These are phyloP conservation scores for Thalassarche chlororhynchos DNA, from an alignment of 2,113 vertebrate species.

Conservation along the genomic window DNA sequence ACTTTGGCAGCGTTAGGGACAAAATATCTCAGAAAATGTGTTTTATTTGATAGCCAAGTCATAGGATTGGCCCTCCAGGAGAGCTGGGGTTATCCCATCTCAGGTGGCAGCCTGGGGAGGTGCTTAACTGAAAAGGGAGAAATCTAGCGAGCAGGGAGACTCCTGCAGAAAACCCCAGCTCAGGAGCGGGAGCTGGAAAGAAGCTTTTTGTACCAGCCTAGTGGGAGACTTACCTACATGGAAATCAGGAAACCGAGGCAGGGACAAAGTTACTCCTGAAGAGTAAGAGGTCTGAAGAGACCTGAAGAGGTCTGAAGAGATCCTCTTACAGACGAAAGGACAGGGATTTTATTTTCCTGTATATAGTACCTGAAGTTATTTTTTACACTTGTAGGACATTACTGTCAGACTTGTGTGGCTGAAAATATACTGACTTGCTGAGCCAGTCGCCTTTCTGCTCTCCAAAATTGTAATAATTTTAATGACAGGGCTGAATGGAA, in stretches of 20 bases:
- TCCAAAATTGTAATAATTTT: not conserved
- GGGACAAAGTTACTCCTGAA: not conserved
- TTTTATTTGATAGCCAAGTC: not conserved
- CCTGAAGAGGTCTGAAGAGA: not conserved
- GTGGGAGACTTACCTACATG: not conserved
- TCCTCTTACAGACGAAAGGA: not conserved
- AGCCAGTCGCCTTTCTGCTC: not conserved
- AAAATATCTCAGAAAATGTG: not conserved
- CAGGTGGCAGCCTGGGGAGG: not conserved
- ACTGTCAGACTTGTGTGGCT: not conserved
- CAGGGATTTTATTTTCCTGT: not conserved
- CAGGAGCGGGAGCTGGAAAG: not conserved
- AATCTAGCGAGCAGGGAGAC: not conserved
- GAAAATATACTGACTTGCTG: not conserved
- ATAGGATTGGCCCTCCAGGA: not conserved
- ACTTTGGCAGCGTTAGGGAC: not conserved
- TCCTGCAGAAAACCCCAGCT: not conserved
- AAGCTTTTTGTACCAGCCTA: not conserved
- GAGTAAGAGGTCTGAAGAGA: not conserved
- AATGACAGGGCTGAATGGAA: not conserved
- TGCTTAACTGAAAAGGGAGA: not conserved
- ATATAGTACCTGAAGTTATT: not conserved
- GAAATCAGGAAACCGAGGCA: not conserved
- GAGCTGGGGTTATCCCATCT: not conserved
- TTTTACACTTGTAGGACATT: not conserved